Conservation (phyloP, 2,888 invertebrate species). For the Diaperis boleti region DNA sequence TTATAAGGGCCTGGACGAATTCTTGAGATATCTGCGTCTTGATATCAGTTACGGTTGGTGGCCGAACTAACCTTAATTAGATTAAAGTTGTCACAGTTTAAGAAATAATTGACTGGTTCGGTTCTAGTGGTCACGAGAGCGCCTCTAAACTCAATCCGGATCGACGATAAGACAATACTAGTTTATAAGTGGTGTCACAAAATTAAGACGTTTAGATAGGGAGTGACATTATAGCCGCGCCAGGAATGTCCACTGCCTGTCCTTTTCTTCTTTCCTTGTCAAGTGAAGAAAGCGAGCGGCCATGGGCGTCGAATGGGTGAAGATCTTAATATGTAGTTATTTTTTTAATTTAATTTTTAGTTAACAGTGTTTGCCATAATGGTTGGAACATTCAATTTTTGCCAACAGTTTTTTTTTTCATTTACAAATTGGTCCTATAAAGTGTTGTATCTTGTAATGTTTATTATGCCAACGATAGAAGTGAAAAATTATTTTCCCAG, state of each 20-base stretch:
- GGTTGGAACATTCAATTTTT: no score
- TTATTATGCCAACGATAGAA: no score
- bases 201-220: constrained; percentile 53
- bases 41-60: constrained; percentile 59
- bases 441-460: no score
- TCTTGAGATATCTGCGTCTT: constrained; percentile 45
- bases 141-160: constrained; percentile 30
- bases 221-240: constrained; percentile 20
- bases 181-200: constrained; percentile 48
- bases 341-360: no score
- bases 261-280: no score
- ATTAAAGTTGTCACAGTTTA: constrained; percentile 65
- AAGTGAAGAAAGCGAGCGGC: no score
- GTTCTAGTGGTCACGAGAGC: constrained; percentile 47
- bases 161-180: constrained; percentile 46
- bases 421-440: no score
- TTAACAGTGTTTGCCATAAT: no score
- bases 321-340: no score
- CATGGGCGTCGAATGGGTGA: no score
- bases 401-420: no score
- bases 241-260: constrained; percentile 7
- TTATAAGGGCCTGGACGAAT: constrained; percentile 22
- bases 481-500: no score
- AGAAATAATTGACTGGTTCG: constrained; percentile 63
- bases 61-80: constrained; percentile 60